Percentiles rank a stretch among this genome's conserved stretches.
Conservation (phyloP, 2,113 vertebrate genomes). For the Scomber scombrus region DNA sequence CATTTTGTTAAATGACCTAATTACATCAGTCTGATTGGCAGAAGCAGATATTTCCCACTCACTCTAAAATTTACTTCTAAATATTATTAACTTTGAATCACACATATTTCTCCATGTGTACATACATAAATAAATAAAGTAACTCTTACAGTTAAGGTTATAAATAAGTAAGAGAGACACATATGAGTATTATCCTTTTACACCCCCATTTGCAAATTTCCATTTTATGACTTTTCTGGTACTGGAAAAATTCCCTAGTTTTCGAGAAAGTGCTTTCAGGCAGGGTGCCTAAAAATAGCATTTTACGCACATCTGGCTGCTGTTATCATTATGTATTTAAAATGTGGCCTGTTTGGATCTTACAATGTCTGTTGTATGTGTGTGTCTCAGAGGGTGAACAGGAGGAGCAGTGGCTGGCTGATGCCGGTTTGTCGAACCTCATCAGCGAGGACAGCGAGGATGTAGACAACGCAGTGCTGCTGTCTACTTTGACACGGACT, state of each 20-base stretch:
- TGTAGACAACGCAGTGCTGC: conserved; percentile 85
- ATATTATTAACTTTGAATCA: no score
- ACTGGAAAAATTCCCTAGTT: no score
- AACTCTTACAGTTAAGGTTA: neutral
- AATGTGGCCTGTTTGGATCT: neutral
- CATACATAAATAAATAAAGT: neutral
- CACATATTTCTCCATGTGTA: neutral
- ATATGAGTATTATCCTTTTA: no score
- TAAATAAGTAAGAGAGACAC: no score
- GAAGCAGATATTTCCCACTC: no score
- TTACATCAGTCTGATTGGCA: no score
- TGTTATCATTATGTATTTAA: neutral
- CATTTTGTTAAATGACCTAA: no score
- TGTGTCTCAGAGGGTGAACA: conserved; percentile 87
- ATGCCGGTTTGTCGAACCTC: conserved; percentile 88
- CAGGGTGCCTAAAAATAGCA: neutral
- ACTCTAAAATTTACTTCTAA: no score
- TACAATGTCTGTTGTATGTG: neutral
- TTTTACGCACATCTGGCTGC: neutral
- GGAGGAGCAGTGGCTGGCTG: conserved; percentile 91
- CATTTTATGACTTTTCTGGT: no score
- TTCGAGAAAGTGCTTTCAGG: no score
- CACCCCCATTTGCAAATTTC: no score
- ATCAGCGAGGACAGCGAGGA: conserved; percentile 82
- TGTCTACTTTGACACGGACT: conserved; percentile 91